These are phyloP conservation scores for Cherax destructor DNA, from an alignment of 1,140 invertebrate species.

Conservation along the genomic window DNA sequence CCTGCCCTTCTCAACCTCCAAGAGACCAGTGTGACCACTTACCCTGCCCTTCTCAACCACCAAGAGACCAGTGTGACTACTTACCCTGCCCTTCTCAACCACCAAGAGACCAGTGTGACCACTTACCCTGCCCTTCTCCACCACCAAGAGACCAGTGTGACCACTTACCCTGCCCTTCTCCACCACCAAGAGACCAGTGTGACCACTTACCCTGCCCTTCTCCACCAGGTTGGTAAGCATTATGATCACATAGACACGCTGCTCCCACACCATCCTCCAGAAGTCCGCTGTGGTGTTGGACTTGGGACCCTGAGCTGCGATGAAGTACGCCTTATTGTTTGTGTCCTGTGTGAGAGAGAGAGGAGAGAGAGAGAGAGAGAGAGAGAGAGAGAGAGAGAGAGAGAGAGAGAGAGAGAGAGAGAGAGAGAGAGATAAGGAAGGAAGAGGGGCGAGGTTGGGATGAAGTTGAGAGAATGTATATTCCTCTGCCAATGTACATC, in stretches of 20 bases:
- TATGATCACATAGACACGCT: slow-evolving; percentile 76
- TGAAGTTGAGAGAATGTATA: no score
- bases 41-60: no score
- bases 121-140: no score
- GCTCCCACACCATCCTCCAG: slow-evolving; percentile 79
- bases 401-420: neutral
- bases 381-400: neutral
- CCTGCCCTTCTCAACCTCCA: no score
- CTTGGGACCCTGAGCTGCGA: slow-evolving; percentile 76
- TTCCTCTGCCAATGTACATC: no score
- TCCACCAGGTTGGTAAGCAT: slow-evolving; percentile 74
- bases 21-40: no score
- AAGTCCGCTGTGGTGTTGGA: slow-evolving; percentile 78
- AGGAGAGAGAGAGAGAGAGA: neutral
- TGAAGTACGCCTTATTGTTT: slow-evolving; percentile 64
- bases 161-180: slow-evolving; percentile 59
- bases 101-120: no score
- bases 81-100: no score
- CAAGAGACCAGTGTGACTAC: no score
- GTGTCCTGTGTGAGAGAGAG: neutral
- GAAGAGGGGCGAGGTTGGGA: no score
- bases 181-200: no score
- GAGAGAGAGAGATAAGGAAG: neutral
- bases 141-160: no score
- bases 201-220: slow-evolving; percentile 48